Base-by-base conservation (phyloP, 2,888 invertebrate genomes). In the Sinhomidia bicolor region DNA sequence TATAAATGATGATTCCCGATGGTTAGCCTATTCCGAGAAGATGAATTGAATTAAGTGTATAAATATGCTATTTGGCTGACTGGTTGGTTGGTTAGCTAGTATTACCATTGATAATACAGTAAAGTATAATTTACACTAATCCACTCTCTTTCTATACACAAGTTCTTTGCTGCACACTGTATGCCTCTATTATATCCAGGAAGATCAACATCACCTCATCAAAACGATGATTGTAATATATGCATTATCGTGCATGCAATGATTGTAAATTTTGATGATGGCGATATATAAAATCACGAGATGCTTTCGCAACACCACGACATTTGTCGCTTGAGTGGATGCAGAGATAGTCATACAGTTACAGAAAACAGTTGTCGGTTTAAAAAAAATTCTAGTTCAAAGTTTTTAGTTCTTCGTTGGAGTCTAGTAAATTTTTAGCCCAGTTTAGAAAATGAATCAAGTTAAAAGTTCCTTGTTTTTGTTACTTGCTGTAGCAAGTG, bases 221-320 rank as follows among this genome's bases (percentile, higher is more conserved):
- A 60, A 60, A 60, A n/a, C n/a, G 9, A n/a, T n/a, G 65, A 36
- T 17, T n/a, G n/a, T n/a, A n/a, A n/a, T n/a, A 17, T 32, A 26
- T 74, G 17, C 20, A 20, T 17, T 44, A 78, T 10, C 10, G 29
- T 26, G 29, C 32, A 54, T 54, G 57, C 54, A 32, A 32, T 47
- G 32, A 17, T 54, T 32, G 10, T 36, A 57, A 78, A 78, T 32
- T 54, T 54, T 54, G 20, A 29, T 17, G 78, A 36, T 47, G 57
- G 78, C 78, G 57, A 54, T 78, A 23, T 78, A 78, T 78, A 78
- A 78, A 78, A 54, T 78, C 78, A 20, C 29, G 57, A 78, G 78
- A 10, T 78, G 17, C 57, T 32, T 78, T 78, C 32, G 2, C 51
- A n/a, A 5, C 32, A 78, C 6, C 54, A 57, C 54, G 32, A 36